These are phyloP conservation scores for Erebia palarica DNA, from an alignment of 2,888 invertebrate species.

Conservation along the genomic window DNA sequence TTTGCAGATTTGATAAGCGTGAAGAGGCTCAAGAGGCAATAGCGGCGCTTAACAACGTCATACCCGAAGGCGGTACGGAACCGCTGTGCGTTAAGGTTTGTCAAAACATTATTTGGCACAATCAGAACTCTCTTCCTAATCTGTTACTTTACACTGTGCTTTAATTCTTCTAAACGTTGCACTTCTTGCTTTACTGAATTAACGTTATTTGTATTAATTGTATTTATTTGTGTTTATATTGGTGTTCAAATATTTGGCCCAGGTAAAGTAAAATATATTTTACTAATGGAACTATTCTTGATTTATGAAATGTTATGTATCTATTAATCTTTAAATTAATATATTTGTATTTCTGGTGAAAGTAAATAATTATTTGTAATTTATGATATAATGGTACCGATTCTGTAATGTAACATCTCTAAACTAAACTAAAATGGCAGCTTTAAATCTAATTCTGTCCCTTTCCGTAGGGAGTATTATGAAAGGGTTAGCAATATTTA, in stretches of 20 bases:
- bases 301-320: too few relatives aligned
- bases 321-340: not conserved
- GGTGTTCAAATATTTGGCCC: too few relatives aligned
- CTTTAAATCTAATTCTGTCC: too few relatives aligned
- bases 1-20: slow-evolving; percentile 89
- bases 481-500: too few relatives aligned
- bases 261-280: too few relatives aligned
- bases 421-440: too few relatives aligned
- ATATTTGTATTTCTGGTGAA: not conserved
- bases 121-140: not conserved
- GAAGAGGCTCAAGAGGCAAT: slow-evolving; percentile 96
- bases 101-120: not conserved
- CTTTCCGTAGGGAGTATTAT: too few relatives aligned
- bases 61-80: slow-evolving; percentile 92
- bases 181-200: not conserved
- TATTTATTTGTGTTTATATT: not conserved
- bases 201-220: not conserved
- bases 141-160: not conserved
- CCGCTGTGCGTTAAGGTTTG: slow-evolving; percentile 89
- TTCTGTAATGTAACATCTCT: too few relatives aligned
- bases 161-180: not conserved
- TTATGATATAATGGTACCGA: not conserved
- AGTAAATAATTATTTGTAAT: not conserved
- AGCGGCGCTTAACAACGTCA: slow-evolving; percentile 90
- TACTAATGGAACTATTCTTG: too few relatives aligned